These are phyloP conservation scores for Cydia fagiglandana DNA, from an alignment of 1,140 invertebrate species.

Conservation along the genomic window DNA sequence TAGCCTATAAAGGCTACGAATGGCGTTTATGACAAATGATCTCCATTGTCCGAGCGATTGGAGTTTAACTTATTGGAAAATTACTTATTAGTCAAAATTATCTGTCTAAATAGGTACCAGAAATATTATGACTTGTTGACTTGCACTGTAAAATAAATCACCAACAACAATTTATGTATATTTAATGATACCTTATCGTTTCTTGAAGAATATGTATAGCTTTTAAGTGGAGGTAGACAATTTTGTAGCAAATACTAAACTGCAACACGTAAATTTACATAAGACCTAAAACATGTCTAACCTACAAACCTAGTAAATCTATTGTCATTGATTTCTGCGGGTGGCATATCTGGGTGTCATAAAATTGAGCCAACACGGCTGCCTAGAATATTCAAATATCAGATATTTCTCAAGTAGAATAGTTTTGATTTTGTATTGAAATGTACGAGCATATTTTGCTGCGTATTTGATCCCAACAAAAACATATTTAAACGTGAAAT, in stretches of 20 bases:
- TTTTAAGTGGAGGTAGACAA: neutral
- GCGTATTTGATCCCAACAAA: neutral
- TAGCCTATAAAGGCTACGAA: conserved; percentile 50
- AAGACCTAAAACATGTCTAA: conserved; percentile 7
- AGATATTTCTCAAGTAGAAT: neutral
- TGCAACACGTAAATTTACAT: conserved; percentile 2
- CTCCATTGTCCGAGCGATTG: conserved; percentile 34
- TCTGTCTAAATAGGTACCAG: conserved; percentile 8
- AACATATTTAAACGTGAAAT: too few relatives aligned
- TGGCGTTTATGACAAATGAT: conserved; percentile 52
- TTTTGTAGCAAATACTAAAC: conserved; percentile 1
- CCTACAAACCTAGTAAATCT: conserved; percentile 17
- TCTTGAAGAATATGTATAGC: neutral
- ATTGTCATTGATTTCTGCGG: conserved; percentile 19
- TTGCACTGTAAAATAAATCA: neutral
- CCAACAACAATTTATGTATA: neutral
- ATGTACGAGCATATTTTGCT: conserved; percentile 37
- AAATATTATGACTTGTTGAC: neutral
- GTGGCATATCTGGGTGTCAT: conserved; percentile 1
- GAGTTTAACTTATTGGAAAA: conserved; percentile 24
- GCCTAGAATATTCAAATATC: neutral
- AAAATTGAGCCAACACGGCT: neutral
- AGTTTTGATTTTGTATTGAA: conserved; percentile 17
- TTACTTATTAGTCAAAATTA: conserved; percentile 14
- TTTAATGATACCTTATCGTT: neutral